These are phyloP conservation scores for Drosophila testacea DNA, from an alignment of 2,888 invertebrate genomes.

Conservation along the genomic window DNA sequence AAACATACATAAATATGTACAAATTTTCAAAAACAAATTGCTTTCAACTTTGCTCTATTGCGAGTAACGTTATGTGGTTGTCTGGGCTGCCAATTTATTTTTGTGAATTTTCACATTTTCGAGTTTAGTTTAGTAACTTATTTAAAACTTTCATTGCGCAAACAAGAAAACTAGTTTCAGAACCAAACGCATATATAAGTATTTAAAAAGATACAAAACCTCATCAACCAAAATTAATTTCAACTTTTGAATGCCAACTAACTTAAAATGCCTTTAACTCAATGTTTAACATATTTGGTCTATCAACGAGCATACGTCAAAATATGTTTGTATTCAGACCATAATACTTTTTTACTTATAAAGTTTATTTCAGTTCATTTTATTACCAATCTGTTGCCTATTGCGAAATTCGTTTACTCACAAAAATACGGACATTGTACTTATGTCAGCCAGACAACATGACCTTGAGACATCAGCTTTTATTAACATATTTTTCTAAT, in stretches of 20 bases:
- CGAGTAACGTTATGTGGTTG: neutral
- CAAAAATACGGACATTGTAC: neutral
- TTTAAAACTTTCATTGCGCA: neutral
- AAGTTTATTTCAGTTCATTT: neutral
- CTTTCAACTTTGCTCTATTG: neutral
- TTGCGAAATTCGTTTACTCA: neutral
- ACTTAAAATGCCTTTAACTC: neutral
- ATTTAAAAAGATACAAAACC: neutral
- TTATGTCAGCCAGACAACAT: constrained; percentile 16
- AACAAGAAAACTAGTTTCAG: neutral
- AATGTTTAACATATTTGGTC: neutral
- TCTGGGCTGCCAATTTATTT: neutral
- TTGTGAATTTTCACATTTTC: neutral
- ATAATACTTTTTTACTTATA: neutral
- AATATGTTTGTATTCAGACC: neutral
- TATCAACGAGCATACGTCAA: neutral
- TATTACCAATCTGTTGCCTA: neutral
- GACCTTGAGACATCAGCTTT: constrained; percentile 64
- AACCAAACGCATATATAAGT: neutral
- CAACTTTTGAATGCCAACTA: neutral
- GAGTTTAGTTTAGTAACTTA: neutral
- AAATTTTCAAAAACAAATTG: neutral
- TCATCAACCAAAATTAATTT: neutral
- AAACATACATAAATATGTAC: neutral
- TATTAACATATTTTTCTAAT: constrained; percentile 67